A percentile compares a stretch with the other conserved stretches of the same genome.
phyloP scores from a whole-genome alignment of 2,113 vertebrate species.

The Notarius quadriscutis region DNA sequence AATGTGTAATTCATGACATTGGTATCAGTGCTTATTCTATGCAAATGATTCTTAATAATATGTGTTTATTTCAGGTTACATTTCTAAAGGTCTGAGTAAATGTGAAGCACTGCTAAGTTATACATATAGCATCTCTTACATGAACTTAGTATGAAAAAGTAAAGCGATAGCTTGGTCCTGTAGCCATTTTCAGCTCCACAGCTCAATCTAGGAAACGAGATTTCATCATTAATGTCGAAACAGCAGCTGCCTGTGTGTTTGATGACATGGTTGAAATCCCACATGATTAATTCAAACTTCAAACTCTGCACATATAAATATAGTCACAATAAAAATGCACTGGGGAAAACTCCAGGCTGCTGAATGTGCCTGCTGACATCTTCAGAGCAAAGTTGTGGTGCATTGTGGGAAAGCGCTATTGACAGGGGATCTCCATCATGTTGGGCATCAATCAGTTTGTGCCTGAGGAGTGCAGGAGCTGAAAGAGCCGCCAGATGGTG shows the following conservation, averaged over 20 bases:
- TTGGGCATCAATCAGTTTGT: conserved; percentile 49
- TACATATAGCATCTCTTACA: not conserved
- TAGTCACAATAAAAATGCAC: conserved; percentile 7
- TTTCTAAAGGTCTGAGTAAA: not conserved
- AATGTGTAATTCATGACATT: not conserved
- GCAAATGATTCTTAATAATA: not conserved
- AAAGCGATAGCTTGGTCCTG: not conserved
- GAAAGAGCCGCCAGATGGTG: conserved; percentile 52
- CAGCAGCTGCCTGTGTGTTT: not conserved
- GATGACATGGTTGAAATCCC: not conserved
- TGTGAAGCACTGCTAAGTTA: not conserved
- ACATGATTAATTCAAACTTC: not conserved
- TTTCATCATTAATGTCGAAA: not conserved
- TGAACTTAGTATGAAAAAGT: not conserved
- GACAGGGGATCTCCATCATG: conserved; percentile 49
- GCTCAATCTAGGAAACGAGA: not conserved
- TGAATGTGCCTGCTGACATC: not conserved
- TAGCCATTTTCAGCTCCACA: not conserved
- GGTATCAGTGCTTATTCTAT: not conserved
- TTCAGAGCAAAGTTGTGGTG: conserved; percentile 28
- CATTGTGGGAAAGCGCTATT: conserved; percentile 30
- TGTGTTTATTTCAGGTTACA: not conserved
- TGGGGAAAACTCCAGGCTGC: not conserved
- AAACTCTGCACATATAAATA: not conserved
- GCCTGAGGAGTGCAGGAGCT: conserved; percentile 43